These are phyloP conservation scores for Phenganax stokvisi DNA, from an alignment of 92 coral and sea anemone genomes.

Conservation along the genomic window DNA sequence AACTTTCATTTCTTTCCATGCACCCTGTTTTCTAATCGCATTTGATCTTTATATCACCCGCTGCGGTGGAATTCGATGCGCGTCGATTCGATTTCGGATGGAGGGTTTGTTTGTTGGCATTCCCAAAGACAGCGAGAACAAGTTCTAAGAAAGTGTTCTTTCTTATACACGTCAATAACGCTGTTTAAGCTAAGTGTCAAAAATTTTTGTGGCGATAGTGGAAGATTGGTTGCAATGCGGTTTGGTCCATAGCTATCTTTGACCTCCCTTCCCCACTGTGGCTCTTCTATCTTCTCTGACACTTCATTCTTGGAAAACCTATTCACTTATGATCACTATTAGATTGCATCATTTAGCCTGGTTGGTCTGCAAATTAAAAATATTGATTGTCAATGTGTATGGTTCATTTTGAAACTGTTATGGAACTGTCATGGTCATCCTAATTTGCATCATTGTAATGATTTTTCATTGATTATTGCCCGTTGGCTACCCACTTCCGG, in stretches of 20 bases:
- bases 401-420: no score
- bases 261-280: no score
- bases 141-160: background rate
- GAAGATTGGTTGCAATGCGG: no score
- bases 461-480: background rate
- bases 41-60: background rate
- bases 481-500: background rate
- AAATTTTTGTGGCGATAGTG: no score
- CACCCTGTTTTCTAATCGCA: background rate
- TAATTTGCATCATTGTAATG: background rate
- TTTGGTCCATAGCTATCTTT: no score
- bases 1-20: background rate
- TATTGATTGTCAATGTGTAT: no score
- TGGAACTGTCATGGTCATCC: no score
- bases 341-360: no score
- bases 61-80: background rate
- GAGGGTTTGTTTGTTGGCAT: background rate
- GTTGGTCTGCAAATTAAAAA: no score
- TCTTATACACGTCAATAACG: background rate
- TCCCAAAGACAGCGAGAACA: background rate
- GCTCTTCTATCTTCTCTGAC: no score
- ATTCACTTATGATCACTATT: no score
- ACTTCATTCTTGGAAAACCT: no score
- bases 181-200: background rate
- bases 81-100: conserved; percentile 10